These are phyloP conservation scores for Linnaemya vulpina DNA, from an alignment of 2,888 invertebrate genomes.

Conservation along the genomic window DNA sequence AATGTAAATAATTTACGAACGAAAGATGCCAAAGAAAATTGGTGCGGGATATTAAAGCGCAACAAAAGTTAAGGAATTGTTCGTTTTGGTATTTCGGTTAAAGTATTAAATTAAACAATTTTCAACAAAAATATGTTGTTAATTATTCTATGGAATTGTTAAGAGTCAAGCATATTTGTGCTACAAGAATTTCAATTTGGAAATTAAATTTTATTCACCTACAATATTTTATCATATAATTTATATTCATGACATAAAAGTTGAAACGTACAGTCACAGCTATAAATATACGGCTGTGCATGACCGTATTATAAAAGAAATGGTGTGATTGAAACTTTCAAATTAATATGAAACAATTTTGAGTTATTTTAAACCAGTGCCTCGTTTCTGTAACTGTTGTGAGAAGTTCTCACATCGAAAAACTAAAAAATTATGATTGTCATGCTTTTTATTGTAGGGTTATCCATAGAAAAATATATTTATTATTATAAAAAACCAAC, in stretches of 20 bases:
- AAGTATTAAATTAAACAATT: background rate
- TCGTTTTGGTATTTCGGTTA: constrained; percentile 9
- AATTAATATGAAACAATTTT: background rate
- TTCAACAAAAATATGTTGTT: constrained; percentile 7
- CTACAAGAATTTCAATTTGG: constrained; percentile 43
- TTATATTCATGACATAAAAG: constrained; percentile 49
- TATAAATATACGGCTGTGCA: background rate
- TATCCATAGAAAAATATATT: too few species aligned
- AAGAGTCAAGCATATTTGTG: constrained; percentile 10
- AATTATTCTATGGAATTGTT: constrained; percentile 24
- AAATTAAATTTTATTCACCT: constrained; percentile 44
- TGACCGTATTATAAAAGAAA: background rate
- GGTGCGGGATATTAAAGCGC: constrained; percentile 33
- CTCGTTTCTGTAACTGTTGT: too few species aligned
- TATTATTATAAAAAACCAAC: too few species aligned
- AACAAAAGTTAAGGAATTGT: background rate
- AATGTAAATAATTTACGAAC: constrained; percentile 51
- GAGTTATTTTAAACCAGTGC: too few species aligned
- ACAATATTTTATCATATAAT: constrained; percentile 35
- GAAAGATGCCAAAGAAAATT: constrained; percentile 41
- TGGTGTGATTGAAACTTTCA: background rate
- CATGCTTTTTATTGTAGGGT: too few species aligned
- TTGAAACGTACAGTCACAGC: constrained; percentile 14
- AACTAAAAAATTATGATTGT: too few species aligned
- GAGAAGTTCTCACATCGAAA: too few species aligned